Conservation (phyloP, 2,797 vertebrate species). For the Rhynchotus rufescens region DNA sequence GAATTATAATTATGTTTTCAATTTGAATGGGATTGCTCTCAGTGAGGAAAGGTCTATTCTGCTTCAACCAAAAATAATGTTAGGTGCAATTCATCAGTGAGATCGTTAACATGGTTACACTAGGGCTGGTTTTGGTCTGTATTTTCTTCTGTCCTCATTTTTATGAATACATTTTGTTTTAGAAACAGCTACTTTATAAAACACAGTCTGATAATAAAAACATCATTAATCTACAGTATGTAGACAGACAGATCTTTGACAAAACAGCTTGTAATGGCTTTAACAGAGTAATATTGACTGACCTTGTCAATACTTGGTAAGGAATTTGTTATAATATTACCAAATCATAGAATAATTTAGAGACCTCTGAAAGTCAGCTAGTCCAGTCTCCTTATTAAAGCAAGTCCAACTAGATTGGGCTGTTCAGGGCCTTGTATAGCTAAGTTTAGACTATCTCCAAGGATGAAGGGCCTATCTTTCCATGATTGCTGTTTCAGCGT, state of each 20-base stretch:
- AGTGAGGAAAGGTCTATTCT: background rate
- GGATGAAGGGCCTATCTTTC: background rate
- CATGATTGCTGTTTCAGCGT: background rate
- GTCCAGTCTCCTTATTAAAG: background rate
- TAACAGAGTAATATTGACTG: slow-evolving; percentile 81
- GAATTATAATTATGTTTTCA: slow-evolving; percentile 36
- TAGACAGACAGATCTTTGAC: slow-evolving; percentile 78
- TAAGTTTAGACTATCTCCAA: background rate
- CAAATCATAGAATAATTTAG: slow-evolving; percentile 55
- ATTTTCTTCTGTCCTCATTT: slow-evolving; percentile 18
- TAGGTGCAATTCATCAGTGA: background rate
- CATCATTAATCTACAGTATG: slow-evolving; percentile 72
- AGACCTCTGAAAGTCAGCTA: slow-evolving; percentile 3
- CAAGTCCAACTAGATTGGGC: background rate
- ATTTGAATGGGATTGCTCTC: background rate
- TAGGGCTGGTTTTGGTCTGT: background rate
- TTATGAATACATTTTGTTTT: slow-evolving; percentile 54
- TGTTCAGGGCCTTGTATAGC: background rate
- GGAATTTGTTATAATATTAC: slow-evolving; percentile 66
- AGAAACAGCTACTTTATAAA: slow-evolving; percentile 58
- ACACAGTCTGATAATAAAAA: slow-evolving; percentile 74
- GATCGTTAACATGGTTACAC: background rate
- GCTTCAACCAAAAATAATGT: slow-evolving; percentile 25
- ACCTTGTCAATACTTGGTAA: slow-evolving; percentile 70
- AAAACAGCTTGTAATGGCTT: slow-evolving; percentile 76